phyloP scores from a whole-genome alignment of 2,888 invertebrate genomes.

The Gnatocerus cornutus region DNA sequence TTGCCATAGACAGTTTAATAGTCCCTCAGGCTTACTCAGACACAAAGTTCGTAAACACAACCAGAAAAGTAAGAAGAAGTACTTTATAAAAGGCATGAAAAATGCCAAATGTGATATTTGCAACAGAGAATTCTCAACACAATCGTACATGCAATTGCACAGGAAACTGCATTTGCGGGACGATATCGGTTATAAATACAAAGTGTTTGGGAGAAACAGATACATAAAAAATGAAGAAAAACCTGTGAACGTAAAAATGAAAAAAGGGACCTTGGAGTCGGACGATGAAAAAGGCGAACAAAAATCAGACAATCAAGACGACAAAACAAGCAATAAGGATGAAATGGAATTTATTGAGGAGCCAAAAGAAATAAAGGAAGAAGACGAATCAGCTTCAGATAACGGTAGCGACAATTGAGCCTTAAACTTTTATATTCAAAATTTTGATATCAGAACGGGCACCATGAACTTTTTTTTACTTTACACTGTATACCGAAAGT shows the following conservation, averaged over 20 bases:
- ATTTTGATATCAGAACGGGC: conserved; percentile 23
- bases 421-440: conserved; percentile 24
- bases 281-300: conserved; percentile 46
- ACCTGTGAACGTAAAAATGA: background rate
- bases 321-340: conserved; percentile 41
- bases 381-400: conserved; percentile 42
- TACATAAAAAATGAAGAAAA: conserved; percentile 52
- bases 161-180: conserved; percentile 66
- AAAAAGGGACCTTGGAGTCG: background rate
- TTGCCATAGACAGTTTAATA: conserved; percentile 63
- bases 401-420: conserved; percentile 36
- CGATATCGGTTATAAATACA: conserved; percentile 65
- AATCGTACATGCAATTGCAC: conserved; percentile 67
- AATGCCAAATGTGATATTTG: conserved; percentile 69
- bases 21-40: conserved; percentile 64
- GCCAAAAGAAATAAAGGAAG: conserved; percentile 35
- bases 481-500: conserved; percentile 27
- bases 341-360: conserved; percentile 11
- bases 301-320: conserved; percentile 41
- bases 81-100: conserved; percentile 69
- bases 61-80: conserved; percentile 65
- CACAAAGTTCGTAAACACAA: conserved; percentile 67
- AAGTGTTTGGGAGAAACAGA: conserved; percentile 64
- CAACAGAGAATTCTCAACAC: conserved; percentile 67
- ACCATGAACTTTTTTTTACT: conserved; percentile 14